These are phyloP conservation scores for Psittacula cyanocephala DNA, from an alignment of 2,113 vertebrate species.

Conservation along the genomic window DNA sequence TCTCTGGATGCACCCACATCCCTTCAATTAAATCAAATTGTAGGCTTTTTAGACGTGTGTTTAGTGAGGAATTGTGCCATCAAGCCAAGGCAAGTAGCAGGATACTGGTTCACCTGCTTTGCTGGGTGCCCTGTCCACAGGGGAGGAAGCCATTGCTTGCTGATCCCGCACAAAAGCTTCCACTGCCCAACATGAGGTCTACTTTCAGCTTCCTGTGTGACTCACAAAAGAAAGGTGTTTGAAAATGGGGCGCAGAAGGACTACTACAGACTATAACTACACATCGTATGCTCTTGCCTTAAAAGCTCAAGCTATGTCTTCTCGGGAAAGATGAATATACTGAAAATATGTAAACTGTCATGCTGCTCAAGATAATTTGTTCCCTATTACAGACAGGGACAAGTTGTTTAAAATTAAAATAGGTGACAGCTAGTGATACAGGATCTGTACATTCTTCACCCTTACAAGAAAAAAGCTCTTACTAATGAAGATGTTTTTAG, in stretches of 20 bases:
- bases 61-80: background rate
- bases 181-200: background rate
- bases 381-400: background rate
- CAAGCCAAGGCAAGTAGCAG: background rate
- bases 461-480: background rate
- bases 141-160: background rate
- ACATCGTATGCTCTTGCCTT: background rate
- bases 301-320: background rate
- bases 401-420: background rate
- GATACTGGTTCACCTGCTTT: background rate
- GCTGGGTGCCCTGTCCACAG: accelerated
- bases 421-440: background rate
- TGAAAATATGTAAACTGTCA: background rate
- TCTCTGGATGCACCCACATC: background rate
- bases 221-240: background rate
- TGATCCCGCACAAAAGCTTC: background rate
- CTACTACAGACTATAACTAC: background rate
- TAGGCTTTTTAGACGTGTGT: background rate
- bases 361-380: background rate
- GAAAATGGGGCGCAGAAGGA: background rate
- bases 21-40: accelerated
- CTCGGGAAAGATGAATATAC: background rate
- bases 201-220: background rate
- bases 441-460: background rate
- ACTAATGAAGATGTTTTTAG: background rate